Base-by-base conservation (phyloP, 2,797 vertebrate genomes). In the Labroides dimidiatus region DNA sequence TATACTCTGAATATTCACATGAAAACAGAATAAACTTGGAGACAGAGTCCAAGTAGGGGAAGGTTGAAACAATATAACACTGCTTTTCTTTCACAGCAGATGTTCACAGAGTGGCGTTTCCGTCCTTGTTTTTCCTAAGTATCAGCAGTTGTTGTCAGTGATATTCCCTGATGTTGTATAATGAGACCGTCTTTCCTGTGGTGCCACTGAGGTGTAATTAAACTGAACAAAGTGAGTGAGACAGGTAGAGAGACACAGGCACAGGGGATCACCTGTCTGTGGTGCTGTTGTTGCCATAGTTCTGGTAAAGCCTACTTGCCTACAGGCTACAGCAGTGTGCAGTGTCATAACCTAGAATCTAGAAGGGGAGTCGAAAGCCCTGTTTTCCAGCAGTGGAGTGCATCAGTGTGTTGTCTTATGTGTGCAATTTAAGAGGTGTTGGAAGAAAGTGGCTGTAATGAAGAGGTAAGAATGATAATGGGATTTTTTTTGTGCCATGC, bases 231-330 rank as follows among this genome's bases (percentile, higher is more conserved):
- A 23, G 23, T n/a, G 50, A 64, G 55, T 2, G 10, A 56, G 54
- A 37, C 61, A 20, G 61, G 30, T 42, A 9, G 37, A 60, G 45
- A 51, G 13, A 45, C 47, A 45, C 47, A 11, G 2, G n/a, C 37
- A 58, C 21, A 16, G n/a, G 47, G 57, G 49, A 64, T 78, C 80
- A 82, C 77, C 78, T 81, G 82, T 67, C 60, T 68, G 64, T 56
- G 68, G 72, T 66, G 15, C 23, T 20, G 50, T 60, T 41, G 58
- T 66, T 66, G 43, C 69, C 43, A 58, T 45, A 23, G 64, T 51
- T 67, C 45, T 54, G 53, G 41, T 77, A 57, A 56, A 76, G 82
- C 79, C 77, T 56, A 50, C 39, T 65, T 50, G 21, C 54, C 51
- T 61, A 45, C 39, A 64, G 68, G 64, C 82, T 81, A 76, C 79